Base-by-base conservation (phyloP, 2,113 vertebrate genomes). In the Syrmaticus mikado region DNA sequence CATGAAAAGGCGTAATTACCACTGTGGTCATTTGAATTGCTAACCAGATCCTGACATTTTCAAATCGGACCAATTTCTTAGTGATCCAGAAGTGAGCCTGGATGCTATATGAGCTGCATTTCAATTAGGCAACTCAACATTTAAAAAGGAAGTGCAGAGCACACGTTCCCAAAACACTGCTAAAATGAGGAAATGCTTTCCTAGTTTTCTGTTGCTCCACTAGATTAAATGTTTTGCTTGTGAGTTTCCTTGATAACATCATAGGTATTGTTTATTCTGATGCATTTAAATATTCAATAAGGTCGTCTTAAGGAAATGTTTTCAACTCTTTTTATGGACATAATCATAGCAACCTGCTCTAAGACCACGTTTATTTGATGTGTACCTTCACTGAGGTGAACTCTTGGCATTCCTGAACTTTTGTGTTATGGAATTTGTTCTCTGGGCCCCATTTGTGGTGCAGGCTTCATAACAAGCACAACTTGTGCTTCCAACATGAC, bases 41-140 rank as follows among this genome's bases (percentile, higher is more conserved):
- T 98, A 98, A 99, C 97, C 95, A 98, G 98, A 97, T 97, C 96
- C 97, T 97, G 98, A 98, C 98, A 98, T 98, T 98, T 98, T 97
- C 97, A 97, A 97, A 98, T 94, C 83, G 85, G 96, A 97, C 95
- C 94, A 95, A 96, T 98, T 97, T 97, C 94, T 80, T 93, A 92
- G 97, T 96, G 97, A 96, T 97, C 95, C 83, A 96, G 96, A 98
- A 98, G 97, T 22, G 61, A 95, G 95, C 73, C 60, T 72, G 43
- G 89, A 66, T 87, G 86, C 86, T 87, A 38, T 86, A 92, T 8
- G 61, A 65, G 73, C 92, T 91, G 97, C 97, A 97, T 98, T 97
- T 89, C 94, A 96, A 97, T 94, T 67, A 97, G 87, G 70, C 36
- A 27, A 15, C 67, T 62, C 86, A 67, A 11, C 65, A 85, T 94